Conservation (phyloP, 2,888 invertebrate species). For the Abrostola triplasia region DNA sequence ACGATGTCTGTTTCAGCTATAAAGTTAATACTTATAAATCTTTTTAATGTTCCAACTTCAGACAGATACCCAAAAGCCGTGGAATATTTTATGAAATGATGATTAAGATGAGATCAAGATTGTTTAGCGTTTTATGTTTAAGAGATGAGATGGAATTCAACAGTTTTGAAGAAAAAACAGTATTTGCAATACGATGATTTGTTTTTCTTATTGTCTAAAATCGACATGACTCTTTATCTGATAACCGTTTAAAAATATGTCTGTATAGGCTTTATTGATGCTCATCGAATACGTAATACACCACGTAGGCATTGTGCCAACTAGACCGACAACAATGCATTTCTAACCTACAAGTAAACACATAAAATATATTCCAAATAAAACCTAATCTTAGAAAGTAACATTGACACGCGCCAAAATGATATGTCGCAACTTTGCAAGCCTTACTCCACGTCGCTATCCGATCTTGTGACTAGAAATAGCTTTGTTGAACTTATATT, state of each 20-base stretch:
- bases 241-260: neutral
- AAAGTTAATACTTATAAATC: conserved; percentile 56
- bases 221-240: neutral
- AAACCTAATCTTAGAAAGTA: conserved; percentile 14
- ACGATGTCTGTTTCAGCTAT: conserved; percentile 35
- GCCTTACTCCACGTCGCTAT: conserved; percentile 19
- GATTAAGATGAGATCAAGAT: neutral
- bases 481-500: conserved; percentile 40
- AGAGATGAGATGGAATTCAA: neutral
- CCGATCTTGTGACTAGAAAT: conserved; percentile 35
- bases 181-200: neutral
- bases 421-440: conserved; percentile 8
- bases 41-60: conserved; percentile 53
- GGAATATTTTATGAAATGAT: neutral
- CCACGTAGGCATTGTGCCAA: no score
- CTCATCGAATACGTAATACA: no score
- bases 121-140: neutral
- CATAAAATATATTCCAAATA: conserved; percentile 11
- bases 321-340: neutral
- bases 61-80: neutral
- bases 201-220: neutral
- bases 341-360: neutral
- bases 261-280: no score
- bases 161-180: neutral
- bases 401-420: conserved; percentile 20